These are phyloP conservation scores for Dysmachus trigonus DNA, from an alignment of 2,888 invertebrate genomes.

Conservation along the genomic window DNA sequence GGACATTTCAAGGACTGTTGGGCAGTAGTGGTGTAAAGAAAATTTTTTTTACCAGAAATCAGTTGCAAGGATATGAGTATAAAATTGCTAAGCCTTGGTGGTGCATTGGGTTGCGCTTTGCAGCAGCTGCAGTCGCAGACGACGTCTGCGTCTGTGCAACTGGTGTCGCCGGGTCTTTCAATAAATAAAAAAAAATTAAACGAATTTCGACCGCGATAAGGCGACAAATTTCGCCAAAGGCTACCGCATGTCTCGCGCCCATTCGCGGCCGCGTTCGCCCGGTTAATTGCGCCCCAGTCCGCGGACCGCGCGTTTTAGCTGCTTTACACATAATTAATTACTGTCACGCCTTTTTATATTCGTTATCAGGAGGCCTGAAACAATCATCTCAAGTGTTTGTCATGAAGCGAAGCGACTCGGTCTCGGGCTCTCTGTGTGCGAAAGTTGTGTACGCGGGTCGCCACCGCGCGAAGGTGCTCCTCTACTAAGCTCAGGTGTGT, in stretches of 20 bases:
- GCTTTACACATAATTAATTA: constrained; percentile 62
- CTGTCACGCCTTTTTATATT: constrained; percentile 63
- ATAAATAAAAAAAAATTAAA: not conserved
- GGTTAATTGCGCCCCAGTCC: constrained; percentile 45
- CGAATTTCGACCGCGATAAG: not conserved
- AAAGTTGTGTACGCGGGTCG: constrained; percentile 35
- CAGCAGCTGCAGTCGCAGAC: constrained; percentile 16
- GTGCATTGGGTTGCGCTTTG: not conserved
- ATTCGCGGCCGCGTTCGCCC: constrained; percentile 25
- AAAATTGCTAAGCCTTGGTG: not conserved
- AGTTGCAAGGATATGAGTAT: not conserved
- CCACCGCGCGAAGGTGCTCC: not conserved
- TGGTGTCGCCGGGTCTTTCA: not conserved
- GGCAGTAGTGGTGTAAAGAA: not conserved
- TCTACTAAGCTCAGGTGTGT: not conserved
- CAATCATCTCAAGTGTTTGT: constrained; percentile 59
- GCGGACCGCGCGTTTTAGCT: constrained; percentile 18
- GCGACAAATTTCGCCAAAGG: not conserved
- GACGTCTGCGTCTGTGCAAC: not conserved
- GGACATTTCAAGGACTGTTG: not conserved
- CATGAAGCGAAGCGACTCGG: constrained; percentile 49
- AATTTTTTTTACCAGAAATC: not conserved
- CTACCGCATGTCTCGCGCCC: constrained; percentile 13
- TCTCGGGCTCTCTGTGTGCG: not conserved
- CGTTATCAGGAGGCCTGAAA: constrained; percentile 59